A percentile compares a stretch with the other conserved stretches of the same genome.
Evolutionary conservation across 1,140 invertebrate genomes (phyloP).

Genomic region (Dendroctonus ponderosae): DNA sequence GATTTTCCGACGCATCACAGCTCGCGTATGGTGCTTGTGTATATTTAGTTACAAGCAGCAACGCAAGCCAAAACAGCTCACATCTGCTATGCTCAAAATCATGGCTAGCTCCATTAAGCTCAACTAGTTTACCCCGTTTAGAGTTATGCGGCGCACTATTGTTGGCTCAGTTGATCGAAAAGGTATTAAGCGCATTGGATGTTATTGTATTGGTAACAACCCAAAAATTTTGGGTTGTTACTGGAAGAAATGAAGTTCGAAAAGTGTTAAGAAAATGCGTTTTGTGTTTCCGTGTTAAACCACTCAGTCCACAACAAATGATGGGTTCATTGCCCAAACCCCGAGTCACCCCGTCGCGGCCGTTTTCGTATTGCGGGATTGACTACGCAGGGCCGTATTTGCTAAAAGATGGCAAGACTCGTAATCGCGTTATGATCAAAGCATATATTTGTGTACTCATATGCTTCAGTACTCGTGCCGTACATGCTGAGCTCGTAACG

Average conservation of each 20-base stretch:
- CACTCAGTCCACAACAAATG: no score
- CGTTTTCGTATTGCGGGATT: slow-evolving; percentile 19
- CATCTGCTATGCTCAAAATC: neutral
- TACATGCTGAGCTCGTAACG: slow-evolving; percentile 26
- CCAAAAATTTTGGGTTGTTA: no score
- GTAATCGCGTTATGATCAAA: slow-evolving; percentile 19
- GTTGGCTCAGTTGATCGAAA: no score
- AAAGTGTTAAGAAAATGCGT: no score
- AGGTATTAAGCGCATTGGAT: no score
- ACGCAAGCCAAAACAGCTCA: neutral
- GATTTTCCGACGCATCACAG: neutral
- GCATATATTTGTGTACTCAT: slow-evolving; percentile 27
- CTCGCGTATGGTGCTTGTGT: neutral
- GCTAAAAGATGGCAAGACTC: slow-evolving; percentile 16
- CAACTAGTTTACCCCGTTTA: neutral
- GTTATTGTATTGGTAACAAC: no score
- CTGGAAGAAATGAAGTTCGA: no score
- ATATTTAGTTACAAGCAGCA: neutral
- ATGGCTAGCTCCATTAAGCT: neutral
- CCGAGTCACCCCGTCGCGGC: slow-evolving; percentile 10
- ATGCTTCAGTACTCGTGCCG: slow-evolving; percentile 32
- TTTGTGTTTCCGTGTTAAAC: no score
- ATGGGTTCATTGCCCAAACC: slow-evolving; percentile 11
- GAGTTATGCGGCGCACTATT: no score
- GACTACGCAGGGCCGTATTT: slow-evolving; percentile 27